Base-by-base conservation (phyloP, 2,113 vertebrate genomes). In the Cochlearius cochlearius region DNA sequence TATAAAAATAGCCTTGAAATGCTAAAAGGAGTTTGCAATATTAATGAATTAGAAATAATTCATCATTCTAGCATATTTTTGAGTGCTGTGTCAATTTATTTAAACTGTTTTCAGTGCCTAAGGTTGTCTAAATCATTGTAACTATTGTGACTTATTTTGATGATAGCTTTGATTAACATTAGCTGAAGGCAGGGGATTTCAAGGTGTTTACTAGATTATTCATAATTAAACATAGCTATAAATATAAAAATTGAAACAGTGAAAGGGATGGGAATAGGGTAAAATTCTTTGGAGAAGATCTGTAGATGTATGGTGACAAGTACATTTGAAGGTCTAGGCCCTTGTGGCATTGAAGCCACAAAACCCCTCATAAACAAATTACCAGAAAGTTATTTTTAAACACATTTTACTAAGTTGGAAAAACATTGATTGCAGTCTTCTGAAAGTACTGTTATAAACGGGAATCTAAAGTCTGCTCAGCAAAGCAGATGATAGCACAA, bases 11-110 rank as follows among this genome's bases (percentile, higher is more conserved):
- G 74, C 41, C 71, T 79, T 90, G 81, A 80, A 95, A 79, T 83
- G 47, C 67, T 90, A 74, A 93, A 92, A 94, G 23, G 45, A 66
- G 20, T 66, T 93, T 95, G 55, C 36, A 88, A 45, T 92, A 92
- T 96, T 88, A 90, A 93, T 90, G 55, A 19, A 80, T 71, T 80
- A 93, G 95, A 89, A 91, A 90, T 87, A 96, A 96, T 91, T 93
- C 11, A 92, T 69, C 64, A 53, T 83, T 76, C 25, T 56, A 90
- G 39, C 15, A 38, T 75, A 64, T 86, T 95, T 85, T 86, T 66
- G 67, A 90, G 71, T 86, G 29, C 66, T 62, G 8, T 86, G 71
- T 80, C 67, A 83, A 86, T 96, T 92, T 90, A 90, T 82, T 82
- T 93, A 93, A 95, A 90, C 39, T 79, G 55, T 60, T 93, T 93